These are phyloP conservation scores for Lasioglossum villosulum DNA, from an alignment of 2,888 invertebrate genomes.

Conservation along the genomic window DNA sequence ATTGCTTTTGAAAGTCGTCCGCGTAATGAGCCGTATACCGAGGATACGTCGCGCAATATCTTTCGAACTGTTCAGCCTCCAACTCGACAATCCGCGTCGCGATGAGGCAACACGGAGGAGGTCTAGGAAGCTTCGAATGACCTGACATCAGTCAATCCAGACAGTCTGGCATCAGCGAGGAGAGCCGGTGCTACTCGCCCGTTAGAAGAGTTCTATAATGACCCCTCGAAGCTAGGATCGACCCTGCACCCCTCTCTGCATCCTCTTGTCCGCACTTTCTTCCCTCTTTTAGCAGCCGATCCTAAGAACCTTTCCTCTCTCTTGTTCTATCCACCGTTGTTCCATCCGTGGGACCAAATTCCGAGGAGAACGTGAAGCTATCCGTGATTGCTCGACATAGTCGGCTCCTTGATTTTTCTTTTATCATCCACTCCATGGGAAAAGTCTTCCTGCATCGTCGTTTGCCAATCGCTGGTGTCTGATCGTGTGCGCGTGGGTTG, in stretches of 20 bases:
- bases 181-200: constrained; percentile 42
- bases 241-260: constrained; percentile 70
- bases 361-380: constrained; percentile 53
- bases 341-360: constrained; percentile 60
- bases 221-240: constrained; percentile 75
- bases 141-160: constrained; percentile 75
- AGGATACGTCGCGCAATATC: constrained; percentile 64
- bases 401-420: constrained; percentile 43
- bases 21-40: constrained; percentile 61
- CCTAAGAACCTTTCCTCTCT: not conserved
- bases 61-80: constrained; percentile 48
- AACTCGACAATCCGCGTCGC: constrained; percentile 52
- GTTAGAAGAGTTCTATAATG: constrained; percentile 74
- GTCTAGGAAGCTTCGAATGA: constrained; percentile 72
- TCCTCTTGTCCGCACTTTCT: constrained; percentile 73
- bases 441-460: constrained; percentile 15
- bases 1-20: constrained; percentile 70
- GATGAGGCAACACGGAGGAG: constrained; percentile 67
- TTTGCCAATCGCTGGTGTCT: not conserved
- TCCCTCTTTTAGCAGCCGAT: constrained; percentile 51
- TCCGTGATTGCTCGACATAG: constrained; percentile 43
- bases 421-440: constrained; percentile 16
- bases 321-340: constrained; percentile 21
- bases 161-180: constrained; percentile 68
- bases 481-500: not conserved